These are phyloP conservation scores for Drosophila setifemur DNA, from an alignment of 1,140 invertebrate genomes.

Conservation along the genomic window DNA sequence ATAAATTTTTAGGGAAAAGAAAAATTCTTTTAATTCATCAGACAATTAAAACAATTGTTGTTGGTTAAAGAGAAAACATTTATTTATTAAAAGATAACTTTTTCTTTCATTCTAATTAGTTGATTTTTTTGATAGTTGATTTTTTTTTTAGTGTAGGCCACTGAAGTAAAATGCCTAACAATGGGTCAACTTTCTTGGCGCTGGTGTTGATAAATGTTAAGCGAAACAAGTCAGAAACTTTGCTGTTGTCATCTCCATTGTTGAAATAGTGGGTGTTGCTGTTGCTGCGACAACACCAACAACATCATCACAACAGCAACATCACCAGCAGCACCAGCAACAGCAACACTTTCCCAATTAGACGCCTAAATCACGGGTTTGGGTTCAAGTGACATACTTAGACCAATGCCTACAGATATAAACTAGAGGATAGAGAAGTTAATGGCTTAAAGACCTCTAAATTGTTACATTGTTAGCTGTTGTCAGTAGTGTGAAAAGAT, in stretches of 20 bases:
- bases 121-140: too few relatives aligned
- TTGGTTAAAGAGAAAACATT: too few relatives aligned
- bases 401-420: slow-evolving; percentile 15
- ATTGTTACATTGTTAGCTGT: slow-evolving; percentile 46
- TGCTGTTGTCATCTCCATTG: slow-evolving; percentile 52
- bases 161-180: slow-evolving; percentile 26
- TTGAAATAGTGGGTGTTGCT: slow-evolving; percentile 29
- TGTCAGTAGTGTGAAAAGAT: slow-evolving; percentile 24
- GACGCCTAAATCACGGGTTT: slow-evolving; percentile 19
- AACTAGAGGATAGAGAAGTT: slow-evolving; percentile 35
- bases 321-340: slow-evolving; percentile 26
- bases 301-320: neutral
- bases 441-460: slow-evolving; percentile 64
- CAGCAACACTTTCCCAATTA: slow-evolving; percentile 72
- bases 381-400: slow-evolving; percentile 36
- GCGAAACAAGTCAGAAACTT: slow-evolving; percentile 10
- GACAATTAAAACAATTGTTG: too few relatives aligned
- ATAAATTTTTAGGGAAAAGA: too few relatives aligned
- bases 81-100: too few relatives aligned
- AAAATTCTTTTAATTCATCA: too few relatives aligned
- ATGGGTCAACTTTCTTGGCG: slow-evolving; percentile 72
- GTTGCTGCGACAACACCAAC: neutral
- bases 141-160: neutral
- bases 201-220: slow-evolving; percentile 69
- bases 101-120: too few relatives aligned